Conservation (phyloP, 2,888 invertebrate genomes). For the Hofmannophila pseudospretella region DNA sequence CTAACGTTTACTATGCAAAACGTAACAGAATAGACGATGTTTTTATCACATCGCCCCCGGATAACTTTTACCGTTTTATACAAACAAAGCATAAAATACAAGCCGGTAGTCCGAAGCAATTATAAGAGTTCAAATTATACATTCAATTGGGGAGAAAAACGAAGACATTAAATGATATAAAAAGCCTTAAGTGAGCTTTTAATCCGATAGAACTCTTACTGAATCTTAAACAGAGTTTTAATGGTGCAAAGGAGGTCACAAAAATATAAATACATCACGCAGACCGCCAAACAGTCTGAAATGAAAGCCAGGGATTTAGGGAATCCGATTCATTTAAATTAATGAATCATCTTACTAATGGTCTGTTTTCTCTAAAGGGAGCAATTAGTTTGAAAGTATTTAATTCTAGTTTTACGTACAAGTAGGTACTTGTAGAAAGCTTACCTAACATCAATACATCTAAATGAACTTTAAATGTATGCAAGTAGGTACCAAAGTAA, state of each 20-base stretch:
- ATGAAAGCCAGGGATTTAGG: background rate
- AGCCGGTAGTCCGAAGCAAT: no score
- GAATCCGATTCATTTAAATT: background rate
- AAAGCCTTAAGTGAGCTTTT: conserved; percentile 43
- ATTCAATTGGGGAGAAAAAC: conserved; percentile 38
- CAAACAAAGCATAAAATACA: no score
- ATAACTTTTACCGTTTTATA: background rate
- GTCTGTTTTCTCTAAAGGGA: no score
- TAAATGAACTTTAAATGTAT: no score
- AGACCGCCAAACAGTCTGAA: background rate
- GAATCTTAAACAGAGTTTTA: conserved; percentile 52
- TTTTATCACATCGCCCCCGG: background rate
- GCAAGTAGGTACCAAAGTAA: no score
- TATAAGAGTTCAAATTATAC: no score
- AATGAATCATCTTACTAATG: background rate
- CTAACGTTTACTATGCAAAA: conserved; percentile 18
- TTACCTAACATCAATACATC: no score
- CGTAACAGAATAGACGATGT: conserved; percentile 2
- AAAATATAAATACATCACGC: background rate
- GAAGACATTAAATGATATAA: conserved; percentile 47
- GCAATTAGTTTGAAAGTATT: no score
- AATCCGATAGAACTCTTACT: conserved; percentile 37
- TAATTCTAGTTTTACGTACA: no score
- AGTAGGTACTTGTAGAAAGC: no score
- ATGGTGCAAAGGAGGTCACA: background rate